Percentiles rank a stretch among this genome's conserved stretches.
Conservation (phyloP, 1,140 invertebrate species). For the Anastrepha ludens region DNA sequence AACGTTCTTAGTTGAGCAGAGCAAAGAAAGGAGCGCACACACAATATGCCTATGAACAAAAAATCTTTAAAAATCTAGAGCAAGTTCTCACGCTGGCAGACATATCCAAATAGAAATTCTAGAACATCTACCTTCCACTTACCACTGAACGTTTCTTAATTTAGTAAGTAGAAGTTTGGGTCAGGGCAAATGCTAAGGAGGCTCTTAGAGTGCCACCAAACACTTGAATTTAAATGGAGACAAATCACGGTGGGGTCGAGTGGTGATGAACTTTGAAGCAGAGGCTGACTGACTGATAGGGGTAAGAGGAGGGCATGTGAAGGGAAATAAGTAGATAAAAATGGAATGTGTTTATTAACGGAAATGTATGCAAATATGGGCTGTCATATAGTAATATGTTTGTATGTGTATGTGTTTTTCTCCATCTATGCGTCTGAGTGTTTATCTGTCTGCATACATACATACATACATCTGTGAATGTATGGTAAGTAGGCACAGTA, state of each 20-base stretch:
- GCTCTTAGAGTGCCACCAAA: not conserved
- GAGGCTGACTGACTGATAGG: too few species aligned
- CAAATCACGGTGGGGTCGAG: constrained; percentile 28
- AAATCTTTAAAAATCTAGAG: not conserved
- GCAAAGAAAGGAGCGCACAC: not conserved
- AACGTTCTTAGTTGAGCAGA: too few species aligned
- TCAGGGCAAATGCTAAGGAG: constrained; percentile 33
- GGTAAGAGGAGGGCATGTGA: not conserved
- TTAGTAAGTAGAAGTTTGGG: constrained; percentile 36
- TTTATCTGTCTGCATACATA: not conserved
- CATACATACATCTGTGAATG: not conserved
- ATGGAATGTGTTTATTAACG: not conserved
- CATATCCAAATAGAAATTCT: not conserved
- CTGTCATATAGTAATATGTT: not conserved
- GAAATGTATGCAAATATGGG: not conserved
- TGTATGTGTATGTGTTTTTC: not conserved
- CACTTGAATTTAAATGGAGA: constrained; percentile 29
- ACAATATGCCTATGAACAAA: not conserved
- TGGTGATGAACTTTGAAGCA: constrained; percentile 16
- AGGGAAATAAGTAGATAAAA: not conserved
- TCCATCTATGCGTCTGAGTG: not conserved
- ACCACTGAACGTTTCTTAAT: not conserved
- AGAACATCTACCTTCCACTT: not conserved
- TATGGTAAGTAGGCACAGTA: not conserved
- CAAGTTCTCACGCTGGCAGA: not conserved